These are phyloP conservation scores for Poecilia wingei DNA, from an alignment of 2,797 vertebrate genomes.

Conservation along the genomic window DNA sequence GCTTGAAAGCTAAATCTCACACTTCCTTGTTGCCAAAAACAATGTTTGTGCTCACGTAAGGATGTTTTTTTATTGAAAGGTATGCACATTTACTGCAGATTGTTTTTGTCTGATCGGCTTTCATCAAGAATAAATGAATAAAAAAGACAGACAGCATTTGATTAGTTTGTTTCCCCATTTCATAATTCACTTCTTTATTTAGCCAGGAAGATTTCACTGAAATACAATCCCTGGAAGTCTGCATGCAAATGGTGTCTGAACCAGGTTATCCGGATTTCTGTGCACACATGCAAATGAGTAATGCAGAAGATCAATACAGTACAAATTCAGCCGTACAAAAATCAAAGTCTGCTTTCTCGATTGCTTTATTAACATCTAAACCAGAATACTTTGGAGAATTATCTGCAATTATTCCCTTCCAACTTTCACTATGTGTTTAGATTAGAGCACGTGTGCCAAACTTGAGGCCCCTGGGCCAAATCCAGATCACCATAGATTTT, in stretches of 20 bases:
- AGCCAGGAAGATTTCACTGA: background rate
- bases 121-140: background rate
- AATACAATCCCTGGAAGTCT: background rate
- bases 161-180: background rate
- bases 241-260: background rate
- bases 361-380: background rate
- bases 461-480: too few species aligned
- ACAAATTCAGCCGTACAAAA: background rate
- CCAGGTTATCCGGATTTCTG: background rate
- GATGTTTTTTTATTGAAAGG: background rate
- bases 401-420: background rate
- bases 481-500: too few species aligned
- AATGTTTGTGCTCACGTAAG: background rate
- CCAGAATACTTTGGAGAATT: background rate
- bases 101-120: background rate
- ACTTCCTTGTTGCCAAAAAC: background rate
- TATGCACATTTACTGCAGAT: background rate
- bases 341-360: background rate
- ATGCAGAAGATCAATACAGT: background rate
- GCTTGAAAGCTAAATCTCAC: constrained; percentile 2
- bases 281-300: background rate
- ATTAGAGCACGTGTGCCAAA: background rate
- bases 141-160: background rate
- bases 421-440: background rate
- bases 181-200: background rate